Conservation (phyloP, 2,797 vertebrate genomes). For the Chiroxiphia lanceolata region DNA sequence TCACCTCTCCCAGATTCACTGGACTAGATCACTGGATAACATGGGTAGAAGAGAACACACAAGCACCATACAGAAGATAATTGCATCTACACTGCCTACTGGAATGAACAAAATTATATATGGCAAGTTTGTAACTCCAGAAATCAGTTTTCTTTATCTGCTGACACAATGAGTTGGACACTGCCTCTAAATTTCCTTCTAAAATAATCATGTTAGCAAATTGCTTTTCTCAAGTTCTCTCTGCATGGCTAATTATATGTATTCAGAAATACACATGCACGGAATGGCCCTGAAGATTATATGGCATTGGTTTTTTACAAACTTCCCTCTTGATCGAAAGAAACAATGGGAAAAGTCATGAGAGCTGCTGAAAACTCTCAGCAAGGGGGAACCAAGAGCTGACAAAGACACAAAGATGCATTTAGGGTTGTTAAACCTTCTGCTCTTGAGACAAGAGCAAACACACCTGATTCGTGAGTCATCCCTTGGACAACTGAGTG, state of each 20-base stretch:
- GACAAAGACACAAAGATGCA: neutral
- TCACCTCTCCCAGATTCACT: neutral
- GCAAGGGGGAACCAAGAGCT: neutral
- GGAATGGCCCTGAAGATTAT: neutral
- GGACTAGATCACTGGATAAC: neutral
- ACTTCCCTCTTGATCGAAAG: neutral
- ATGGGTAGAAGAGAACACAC: neutral
- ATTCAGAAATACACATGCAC: neutral
- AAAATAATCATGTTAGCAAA: neutral
- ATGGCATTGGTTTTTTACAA: neutral
- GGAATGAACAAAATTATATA: neutral
- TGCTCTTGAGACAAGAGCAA: neutral
- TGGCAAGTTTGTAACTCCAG: neutral
- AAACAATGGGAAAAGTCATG: neutral
- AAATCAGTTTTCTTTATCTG: neutral
- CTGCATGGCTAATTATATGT: neutral
- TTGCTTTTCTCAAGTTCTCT: neutral
- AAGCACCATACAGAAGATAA: neutral
- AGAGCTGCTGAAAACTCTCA: neutral
- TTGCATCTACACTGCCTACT: neutral
- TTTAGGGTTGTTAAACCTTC: neutral
- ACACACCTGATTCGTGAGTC: rapidly evolving
- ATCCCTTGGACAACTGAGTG: neutral
- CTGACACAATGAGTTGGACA: neutral
- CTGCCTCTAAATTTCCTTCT: neutral